phyloP scores from a whole-genome alignment of 2,113 vertebrate genomes.

The Verasper variegatus region DNA sequence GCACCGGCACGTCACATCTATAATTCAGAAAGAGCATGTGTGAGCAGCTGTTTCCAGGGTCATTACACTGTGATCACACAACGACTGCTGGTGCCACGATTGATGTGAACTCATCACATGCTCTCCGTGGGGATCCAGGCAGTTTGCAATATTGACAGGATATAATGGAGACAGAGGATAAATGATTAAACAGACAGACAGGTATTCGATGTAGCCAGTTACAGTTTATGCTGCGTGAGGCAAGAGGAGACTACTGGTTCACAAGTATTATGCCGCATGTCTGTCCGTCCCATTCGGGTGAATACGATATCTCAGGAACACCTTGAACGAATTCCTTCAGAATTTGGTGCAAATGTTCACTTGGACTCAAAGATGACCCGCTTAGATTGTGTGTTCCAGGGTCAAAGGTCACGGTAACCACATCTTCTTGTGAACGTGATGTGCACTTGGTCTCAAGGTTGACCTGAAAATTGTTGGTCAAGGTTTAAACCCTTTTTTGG shows the following conservation, averaged over 20 bases:
- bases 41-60: conserved; percentile 72
- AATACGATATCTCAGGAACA: too few species aligned
- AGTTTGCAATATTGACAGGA: conserved; percentile 18
- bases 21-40: conserved; percentile 76
- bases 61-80: conserved; percentile 71
- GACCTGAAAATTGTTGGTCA: too few species aligned
- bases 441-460: too few species aligned
- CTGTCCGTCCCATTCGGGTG: too few species aligned
- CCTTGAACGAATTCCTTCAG: too few species aligned
- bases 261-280: neutral
- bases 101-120: conserved; percentile 50
- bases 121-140: conserved; percentile 47
- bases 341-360: too few species aligned
- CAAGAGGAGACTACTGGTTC: too few species aligned
- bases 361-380: too few species aligned
- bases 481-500: too few species aligned
- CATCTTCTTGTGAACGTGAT: too few species aligned
- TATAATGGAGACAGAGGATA: conserved; percentile 14
- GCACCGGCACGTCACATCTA: conserved; percentile 60
- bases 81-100: conserved; percentile 59
- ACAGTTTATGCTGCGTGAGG: neutral
- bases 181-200: conserved; percentile 23
- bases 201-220: neutral
- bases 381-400: too few species aligned
- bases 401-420: too few species aligned